phyloP scores from a whole-genome alignment of 2,113 vertebrate genomes.

The Glaucidium brasilianum region DNA sequence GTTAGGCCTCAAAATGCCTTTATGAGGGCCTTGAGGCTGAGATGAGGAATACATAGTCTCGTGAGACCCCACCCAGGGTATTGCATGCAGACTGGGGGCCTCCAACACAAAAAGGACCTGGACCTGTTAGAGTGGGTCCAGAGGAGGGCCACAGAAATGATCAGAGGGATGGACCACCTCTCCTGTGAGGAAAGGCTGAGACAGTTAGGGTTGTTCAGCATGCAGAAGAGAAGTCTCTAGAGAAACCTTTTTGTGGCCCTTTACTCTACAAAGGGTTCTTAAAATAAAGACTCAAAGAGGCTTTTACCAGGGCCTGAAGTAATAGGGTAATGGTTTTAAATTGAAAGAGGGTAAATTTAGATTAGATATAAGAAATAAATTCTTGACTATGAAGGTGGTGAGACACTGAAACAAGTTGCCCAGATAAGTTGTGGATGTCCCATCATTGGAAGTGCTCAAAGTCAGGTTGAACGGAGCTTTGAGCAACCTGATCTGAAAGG shows the following conservation, averaged over 20 bases:
- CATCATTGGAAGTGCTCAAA: neutral
- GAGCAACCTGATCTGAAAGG: neutral
- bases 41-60: neutral
- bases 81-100: rapidly evolving
- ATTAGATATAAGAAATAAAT: neutral
- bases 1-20: neutral
- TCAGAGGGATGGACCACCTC: neutral
- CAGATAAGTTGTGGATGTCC: neutral
- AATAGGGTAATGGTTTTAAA: neutral
- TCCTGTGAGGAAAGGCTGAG: neutral
- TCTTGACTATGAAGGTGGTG: neutral
- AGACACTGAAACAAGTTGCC: neutral
- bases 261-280: neutral
- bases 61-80: neutral
- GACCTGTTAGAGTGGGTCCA: rapidly evolving
- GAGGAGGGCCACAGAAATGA: neutral
- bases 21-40: neutral
- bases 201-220: neutral
- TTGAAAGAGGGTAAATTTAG: rapidly evolving
- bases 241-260: neutral
- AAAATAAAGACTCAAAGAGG: neutral
- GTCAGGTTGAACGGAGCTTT: neutral
- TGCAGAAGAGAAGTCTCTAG: neutral
- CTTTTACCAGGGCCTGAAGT: neutral
- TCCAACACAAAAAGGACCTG: neutral